These are phyloP conservation scores for Isaurus tuberculatus DNA, from an alignment of 92 coral and sea anemone genomes.

Conservation along the genomic window DNA sequence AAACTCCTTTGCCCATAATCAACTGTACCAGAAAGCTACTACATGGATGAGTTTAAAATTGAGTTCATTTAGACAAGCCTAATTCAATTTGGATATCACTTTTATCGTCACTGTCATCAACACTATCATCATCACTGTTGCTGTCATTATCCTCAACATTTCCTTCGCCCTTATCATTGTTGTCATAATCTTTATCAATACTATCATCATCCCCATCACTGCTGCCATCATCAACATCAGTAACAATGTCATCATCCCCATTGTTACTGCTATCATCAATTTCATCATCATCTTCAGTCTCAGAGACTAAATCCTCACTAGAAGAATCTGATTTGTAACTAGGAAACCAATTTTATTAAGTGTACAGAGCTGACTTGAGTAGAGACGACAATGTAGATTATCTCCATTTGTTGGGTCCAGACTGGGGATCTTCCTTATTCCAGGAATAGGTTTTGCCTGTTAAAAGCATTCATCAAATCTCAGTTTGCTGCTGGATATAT, in stretches of 20 bases:
- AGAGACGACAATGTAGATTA: conserved; percentile 40
- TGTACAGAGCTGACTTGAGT: conserved; percentile 42
- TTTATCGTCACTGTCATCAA: conserved; percentile 6
- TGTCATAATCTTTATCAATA: background rate
- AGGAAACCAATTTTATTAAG: conserved; percentile 15
- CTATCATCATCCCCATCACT: no score
- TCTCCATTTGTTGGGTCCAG: conserved; percentile 23
- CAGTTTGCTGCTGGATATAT: conserved; percentile 32
- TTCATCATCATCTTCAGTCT: no score
- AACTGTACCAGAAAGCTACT: conserved; percentile 45
- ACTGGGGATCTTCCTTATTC: conserved; percentile 58
- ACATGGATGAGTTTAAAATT: conserved; percentile 39
- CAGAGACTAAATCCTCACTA: no score
- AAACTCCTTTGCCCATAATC: conserved; percentile 48
- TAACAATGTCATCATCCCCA: no score
- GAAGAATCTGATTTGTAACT: background rate
- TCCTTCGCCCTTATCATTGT: background rate
- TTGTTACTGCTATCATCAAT: no score
- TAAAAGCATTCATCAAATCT: conserved; percentile 51
- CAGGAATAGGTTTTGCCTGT: conserved; percentile 51
- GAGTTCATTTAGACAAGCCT: conserved; percentile 43
- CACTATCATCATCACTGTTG: background rate
- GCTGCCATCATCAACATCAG: no score
- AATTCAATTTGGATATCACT: conserved; percentile 23
- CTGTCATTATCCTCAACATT: conserved; percentile 21